These are phyloP conservation scores for Drosophila novamexicana DNA, from an alignment of 1,140 invertebrate genomes.

Conservation along the genomic window DNA sequence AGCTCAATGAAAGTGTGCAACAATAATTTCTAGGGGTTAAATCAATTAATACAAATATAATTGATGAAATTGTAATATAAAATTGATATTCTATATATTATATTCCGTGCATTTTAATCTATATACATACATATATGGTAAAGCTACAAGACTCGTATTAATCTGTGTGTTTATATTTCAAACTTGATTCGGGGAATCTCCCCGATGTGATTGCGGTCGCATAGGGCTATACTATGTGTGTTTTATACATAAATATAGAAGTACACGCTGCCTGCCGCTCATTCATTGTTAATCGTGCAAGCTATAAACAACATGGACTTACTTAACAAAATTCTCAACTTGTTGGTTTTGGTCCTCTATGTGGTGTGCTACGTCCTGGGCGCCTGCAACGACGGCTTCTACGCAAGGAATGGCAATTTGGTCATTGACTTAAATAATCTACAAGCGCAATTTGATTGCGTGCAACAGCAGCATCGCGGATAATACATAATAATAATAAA, in stretches of 20 bases:
- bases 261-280: not conserved
- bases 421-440: conserved; percentile 45
- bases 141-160: not conserved
- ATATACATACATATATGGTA: not conserved
- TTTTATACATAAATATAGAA: conserved; percentile 43
- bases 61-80: not conserved
- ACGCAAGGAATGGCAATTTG: conserved; percentile 48
- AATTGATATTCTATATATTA: too few species aligned
- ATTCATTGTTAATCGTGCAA: conserved; percentile 20
- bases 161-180: conserved; percentile 20
- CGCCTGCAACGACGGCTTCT: conserved; percentile 48
- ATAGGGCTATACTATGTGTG: not conserved
- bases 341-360: conserved; percentile 28
- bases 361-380: conserved; percentile 7
- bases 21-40: not conserved
- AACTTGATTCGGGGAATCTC: conserved; percentile 62
- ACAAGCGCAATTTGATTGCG: conserved; percentile 25
- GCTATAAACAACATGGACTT: conserved; percentile 29
- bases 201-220: conserved; percentile 29
- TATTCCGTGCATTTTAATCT: not conserved
- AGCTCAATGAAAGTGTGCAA: not conserved
- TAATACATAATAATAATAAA: conserved; percentile 4
- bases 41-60: conserved; percentile 8
- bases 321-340: not conserved
- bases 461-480: conserved; percentile 41